Percentiles rank a stretch among this genome's conserved stretches.
These are phyloP conservation scores for Macaria notata DNA, from an alignment of 2,888 invertebrate genomes.

Conservation along the genomic window DNA sequence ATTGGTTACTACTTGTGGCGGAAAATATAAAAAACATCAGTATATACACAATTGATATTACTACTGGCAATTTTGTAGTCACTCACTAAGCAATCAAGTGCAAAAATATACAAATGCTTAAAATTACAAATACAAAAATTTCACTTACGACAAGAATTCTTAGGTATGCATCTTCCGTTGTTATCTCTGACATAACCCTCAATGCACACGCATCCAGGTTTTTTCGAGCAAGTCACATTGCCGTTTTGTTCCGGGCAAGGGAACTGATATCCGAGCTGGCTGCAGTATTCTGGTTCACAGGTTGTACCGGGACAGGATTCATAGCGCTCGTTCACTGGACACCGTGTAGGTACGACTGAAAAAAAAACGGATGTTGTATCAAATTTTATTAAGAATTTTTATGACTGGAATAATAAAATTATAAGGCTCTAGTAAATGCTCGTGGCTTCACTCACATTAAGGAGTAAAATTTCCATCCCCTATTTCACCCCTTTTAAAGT, in stretches of 20 bases:
- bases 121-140: constrained; percentile 4
- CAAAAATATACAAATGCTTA: no score
- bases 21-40: no score
- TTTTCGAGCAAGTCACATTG: constrained; percentile 9
- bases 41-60: no score
- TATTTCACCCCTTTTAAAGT: no score
- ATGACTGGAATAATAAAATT: no score
- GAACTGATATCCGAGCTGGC: constrained; percentile 31
- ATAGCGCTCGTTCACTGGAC: constrained; percentile 34
- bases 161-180: constrained; percentile 38
- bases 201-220: constrained; percentile 28
- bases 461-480: no score
- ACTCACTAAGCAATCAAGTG: no score
- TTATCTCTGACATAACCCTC: constrained; percentile 36
- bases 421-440: no score
- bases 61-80: no score
- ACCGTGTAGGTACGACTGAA: constrained; percentile 23
- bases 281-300: constrained; percentile 34
- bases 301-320: constrained; percentile 32
- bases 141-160: constrained; percentile 43
- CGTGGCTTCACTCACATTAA: no score
- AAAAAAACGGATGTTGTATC: neutral
- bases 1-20: no score
- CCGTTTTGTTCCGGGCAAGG: constrained; percentile 8
- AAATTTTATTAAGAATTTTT: no score